These are phyloP conservation scores for Mechanitis mazaeus DNA, from an alignment of 2,888 invertebrate genomes.

Conservation along the genomic window DNA sequence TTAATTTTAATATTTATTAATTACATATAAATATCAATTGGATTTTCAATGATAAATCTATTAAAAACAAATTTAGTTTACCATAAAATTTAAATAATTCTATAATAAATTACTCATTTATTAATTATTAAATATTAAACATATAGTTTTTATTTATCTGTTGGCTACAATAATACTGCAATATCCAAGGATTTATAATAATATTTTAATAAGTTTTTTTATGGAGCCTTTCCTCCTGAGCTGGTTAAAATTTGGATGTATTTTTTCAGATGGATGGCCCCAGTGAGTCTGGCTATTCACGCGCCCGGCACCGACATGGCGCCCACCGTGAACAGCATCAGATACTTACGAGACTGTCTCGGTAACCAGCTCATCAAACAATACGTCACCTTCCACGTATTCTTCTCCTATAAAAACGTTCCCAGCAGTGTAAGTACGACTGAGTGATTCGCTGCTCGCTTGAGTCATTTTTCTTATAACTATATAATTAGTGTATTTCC, in stretches of 20 bases:
- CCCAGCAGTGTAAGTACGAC: conserved; percentile 72
- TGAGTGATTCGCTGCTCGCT: background rate
- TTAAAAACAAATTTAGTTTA: no score
- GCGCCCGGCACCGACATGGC: conserved; percentile 90
- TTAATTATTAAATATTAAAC: no score
- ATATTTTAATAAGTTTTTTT: no score
- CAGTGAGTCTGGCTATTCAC: conserved; percentile 90
- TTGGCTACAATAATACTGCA: no score
- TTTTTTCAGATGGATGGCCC: conserved; percentile 85
- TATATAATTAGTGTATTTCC: background rate
- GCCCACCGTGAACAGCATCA: conserved; percentile 86
- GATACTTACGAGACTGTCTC: conserved; percentile 86
- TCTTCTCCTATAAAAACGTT: conserved; percentile 91
- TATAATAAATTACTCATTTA: no score
- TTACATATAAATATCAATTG: no score
- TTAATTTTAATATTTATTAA: no score
- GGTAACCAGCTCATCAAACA: conserved; percentile 83
- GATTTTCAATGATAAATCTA: no score
- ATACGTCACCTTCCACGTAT: conserved; percentile 91
- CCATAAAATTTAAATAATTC: no score
- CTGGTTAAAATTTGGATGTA: background rate
- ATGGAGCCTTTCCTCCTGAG: no score
- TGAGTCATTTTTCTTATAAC: conserved; percentile 13
- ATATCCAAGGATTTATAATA: no score
- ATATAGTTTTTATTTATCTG: no score